Base-by-base conservation (phyloP, 2,888 invertebrate species). In the Ormyrus pomaceus region DNA sequence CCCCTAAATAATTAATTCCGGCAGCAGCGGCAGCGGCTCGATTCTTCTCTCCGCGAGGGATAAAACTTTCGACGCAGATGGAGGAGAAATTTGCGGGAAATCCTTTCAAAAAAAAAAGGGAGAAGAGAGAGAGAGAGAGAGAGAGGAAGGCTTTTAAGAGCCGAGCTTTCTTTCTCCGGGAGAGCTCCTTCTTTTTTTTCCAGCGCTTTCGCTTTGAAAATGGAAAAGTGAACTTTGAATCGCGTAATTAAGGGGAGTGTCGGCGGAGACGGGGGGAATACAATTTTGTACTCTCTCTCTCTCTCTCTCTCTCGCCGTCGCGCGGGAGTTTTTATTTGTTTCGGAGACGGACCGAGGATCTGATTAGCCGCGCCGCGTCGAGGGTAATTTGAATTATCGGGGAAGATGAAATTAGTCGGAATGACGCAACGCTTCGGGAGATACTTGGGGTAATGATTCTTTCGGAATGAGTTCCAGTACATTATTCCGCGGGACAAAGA, bases 1-100 rank as follows among this genome's bases (percentile, higher is more conserved):
- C 90, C 89, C 90, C 90, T 90, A 90, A 90, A 90, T 90, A 90
- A 90, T 90, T 90, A 90, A 90, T 90, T 90, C 90, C 89, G 88
- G 89, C 89, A 68, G 59, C 50, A 45, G 55, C 73, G 88, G 89
- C 89, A 68, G 59, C 50, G 51, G 55, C 73, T 79, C 74, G 66
- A 73, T 79, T 79, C 66, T 79, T 48, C 34, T 74, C n/a, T 48
- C 19, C 11, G 55, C 62, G 70, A 34, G 19, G 82, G 70, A 77
- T 82, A 82, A 82, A 82, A 82, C 70, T 82, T 82, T 79, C 82
- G 71, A 65, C 73, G 72, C 75, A 75, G 78, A 71, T 66, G 75
- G 78, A 72, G 81, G 72, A 79, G 81, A 81, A 79, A 79, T 81
- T 81, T 81, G 81, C 79, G 82, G 82, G 82, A 82, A 82, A 82